These are phyloP conservation scores for Anguilla megastoma DNA, from an alignment of 2,797 vertebrate genomes.

Conservation along the genomic window DNA sequence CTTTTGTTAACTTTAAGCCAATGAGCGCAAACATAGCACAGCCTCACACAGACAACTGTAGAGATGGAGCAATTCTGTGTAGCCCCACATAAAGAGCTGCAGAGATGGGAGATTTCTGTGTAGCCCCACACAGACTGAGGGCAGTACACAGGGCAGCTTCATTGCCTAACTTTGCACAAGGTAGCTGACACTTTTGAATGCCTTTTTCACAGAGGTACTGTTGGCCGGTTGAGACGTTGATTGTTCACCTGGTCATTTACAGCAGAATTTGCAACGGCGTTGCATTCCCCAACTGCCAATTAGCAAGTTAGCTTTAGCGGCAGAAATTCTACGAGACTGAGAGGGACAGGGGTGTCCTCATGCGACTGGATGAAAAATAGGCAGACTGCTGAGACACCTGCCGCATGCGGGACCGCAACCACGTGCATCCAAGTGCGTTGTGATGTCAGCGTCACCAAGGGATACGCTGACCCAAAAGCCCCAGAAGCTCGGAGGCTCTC, in stretches of 20 bases:
- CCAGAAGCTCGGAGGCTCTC: no score
- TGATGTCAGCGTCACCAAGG: background rate
- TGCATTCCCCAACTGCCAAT: background rate
- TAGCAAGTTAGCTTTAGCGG: background rate
- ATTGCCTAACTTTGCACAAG: no score
- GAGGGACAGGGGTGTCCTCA: background rate
- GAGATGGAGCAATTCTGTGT: no score
- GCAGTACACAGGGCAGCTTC: no score
- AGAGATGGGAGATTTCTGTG: no score
- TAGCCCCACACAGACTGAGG: background rate
- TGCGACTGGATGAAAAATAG: no score
- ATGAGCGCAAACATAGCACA: no score
- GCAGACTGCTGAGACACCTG: background rate
- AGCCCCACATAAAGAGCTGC: background rate
- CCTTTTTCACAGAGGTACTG: no score
- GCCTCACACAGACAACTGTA: no score
- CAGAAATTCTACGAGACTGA: background rate
- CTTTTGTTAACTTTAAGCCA: no score
- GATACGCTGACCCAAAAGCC: background rate
- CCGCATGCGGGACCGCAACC: no score
- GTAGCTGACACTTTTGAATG: no score
- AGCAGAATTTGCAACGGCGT: background rate
- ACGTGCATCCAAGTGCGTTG: background rate
- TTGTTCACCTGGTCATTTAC: background rate
- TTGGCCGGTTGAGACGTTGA: background rate